Evolutionary conservation across 2,113 vertebrate species (phyloP).

Genomic region (Lepus timidus): DNA sequence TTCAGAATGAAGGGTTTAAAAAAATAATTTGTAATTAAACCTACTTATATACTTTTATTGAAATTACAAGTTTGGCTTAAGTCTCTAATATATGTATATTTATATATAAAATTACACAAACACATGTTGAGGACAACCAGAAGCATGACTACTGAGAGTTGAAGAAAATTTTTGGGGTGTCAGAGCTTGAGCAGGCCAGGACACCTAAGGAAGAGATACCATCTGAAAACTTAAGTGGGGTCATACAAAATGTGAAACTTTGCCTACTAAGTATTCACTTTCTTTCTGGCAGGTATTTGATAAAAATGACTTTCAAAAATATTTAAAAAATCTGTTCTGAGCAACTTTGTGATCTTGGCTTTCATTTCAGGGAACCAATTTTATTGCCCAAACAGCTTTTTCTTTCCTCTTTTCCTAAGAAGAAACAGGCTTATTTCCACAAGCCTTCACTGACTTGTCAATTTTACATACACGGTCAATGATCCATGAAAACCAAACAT

Average conservation of each 20-base stretch:
- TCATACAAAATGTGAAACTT: background rate
- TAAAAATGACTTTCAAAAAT: background rate
- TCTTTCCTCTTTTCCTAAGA: conserved; percentile 29
- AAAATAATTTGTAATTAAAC: background rate
- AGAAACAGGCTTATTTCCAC: conserved; percentile 29
- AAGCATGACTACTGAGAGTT: background rate
- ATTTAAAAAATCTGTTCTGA: background rate
- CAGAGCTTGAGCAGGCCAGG: background rate
- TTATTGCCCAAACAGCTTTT: background rate
- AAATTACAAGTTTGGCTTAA: background rate
- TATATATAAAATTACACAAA: background rate
- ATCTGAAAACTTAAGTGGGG: background rate
- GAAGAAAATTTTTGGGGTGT: background rate
- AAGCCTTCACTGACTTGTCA: conserved; percentile 9
- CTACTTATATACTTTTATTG: background rate
- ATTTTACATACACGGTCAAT: conserved; percentile 49
- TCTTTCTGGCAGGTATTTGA: background rate
- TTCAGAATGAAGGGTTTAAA: too few species aligned
- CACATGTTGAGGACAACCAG: background rate
- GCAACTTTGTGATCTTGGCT: background rate
- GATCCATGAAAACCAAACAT: conserved; percentile 46
- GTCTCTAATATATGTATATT: background rate
- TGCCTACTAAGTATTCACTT: background rate
- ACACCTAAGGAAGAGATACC: background rate
- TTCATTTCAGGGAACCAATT: background rate